Base-by-base conservation (phyloP, 2,797 vertebrate genomes). In the Malurus leucopterus region DNA sequence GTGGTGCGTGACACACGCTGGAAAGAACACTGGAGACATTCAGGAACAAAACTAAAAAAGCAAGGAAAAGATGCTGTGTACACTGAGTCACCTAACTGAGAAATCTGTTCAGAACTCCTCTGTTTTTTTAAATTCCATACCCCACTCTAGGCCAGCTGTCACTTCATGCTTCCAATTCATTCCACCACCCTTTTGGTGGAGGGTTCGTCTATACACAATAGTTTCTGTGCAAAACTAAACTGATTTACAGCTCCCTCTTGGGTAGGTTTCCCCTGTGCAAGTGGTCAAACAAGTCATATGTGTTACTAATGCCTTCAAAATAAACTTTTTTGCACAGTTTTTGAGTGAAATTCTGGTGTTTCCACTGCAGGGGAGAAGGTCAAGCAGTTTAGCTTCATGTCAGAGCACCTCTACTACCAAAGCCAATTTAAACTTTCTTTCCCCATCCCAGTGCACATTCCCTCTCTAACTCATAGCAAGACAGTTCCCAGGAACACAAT, bases 61-160 rank as follows among this genome's bases (percentile, higher is more conserved):
- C 0, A 0, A 76, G 53, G 44, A 75, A 83, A 77, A 86, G 58
- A 53, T 0, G 0, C n/a, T 53, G 27, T n/a, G 75, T 50, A 69
- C 50, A 78, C 77, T 96, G 91, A 94, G 84, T 93, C 88, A 94
- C 71, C 87, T 89, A 64, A 63, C 55, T 26, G 32, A 40, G 41
- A 88, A 92, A 76, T 74, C 20, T 62, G 32, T 23, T 44, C n/a
- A 88, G 47, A 90, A 77, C 29, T 54, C 54, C n/a, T 57, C 43
- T 50, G 22, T 71, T 68, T 79, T 79, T 90, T 74, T 34, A 16
- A 68, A 83, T 86, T 76, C 63, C 32, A 67, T 34, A 47, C 26
- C 18, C n/a, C 11, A 22, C 40, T 79, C 53, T 75, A 84, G 36
- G 43, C 41, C 88, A 87, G 59, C 41, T 87, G 62, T 69, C 88